These are phyloP conservation scores for Plagiodera versicolora DNA, from an alignment of 2,888 invertebrate species.

Conservation along the genomic window DNA sequence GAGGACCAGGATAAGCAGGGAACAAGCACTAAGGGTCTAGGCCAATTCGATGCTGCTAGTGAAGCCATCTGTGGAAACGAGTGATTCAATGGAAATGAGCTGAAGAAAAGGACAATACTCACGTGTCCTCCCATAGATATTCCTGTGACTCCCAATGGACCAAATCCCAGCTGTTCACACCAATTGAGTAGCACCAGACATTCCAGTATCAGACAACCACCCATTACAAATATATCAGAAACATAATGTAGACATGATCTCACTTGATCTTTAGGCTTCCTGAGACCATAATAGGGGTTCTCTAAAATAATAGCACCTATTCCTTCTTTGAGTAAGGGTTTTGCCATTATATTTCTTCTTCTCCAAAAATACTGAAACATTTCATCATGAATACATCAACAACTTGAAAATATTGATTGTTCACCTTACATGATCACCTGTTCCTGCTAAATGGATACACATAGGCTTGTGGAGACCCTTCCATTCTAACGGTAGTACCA, in stretches of 20 bases:
- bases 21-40: conserved; percentile 88
- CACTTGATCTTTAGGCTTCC: conserved; percentile 85
- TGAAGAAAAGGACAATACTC: conserved; percentile 53
- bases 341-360: conserved; percentile 85
- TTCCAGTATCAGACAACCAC: conserved; percentile 93
- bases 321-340: conserved; percentile 86
- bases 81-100: background rate
- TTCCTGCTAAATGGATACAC: conserved; percentile 94
- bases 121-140: conserved; percentile 99
- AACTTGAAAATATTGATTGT: conserved; percentile 6
- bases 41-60: conserved; percentile 94
- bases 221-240: conserved; percentile 98
- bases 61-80: conserved; percentile 85
- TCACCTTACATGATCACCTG: conserved; percentile 89
- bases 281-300: conserved; percentile 92
- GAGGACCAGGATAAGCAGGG: conserved; percentile 98
- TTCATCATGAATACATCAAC: conserved; percentile 14
- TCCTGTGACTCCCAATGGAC: conserved; percentile 92
- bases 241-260: conserved; percentile 93
- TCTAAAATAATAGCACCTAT: conserved; percentile 93
- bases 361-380: conserved; percentile 82
- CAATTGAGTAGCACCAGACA: conserved; percentile 89
- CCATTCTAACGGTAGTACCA: conserved; percentile 83
- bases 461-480: conserved; percentile 71
- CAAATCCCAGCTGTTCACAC: conserved; percentile 89